A percentile compares a stretch with the other conserved stretches of the same genome.
phyloP scores from a whole-genome alignment of 2,888 invertebrate genomes.

The Euspilapteryx auroguttella region DNA sequence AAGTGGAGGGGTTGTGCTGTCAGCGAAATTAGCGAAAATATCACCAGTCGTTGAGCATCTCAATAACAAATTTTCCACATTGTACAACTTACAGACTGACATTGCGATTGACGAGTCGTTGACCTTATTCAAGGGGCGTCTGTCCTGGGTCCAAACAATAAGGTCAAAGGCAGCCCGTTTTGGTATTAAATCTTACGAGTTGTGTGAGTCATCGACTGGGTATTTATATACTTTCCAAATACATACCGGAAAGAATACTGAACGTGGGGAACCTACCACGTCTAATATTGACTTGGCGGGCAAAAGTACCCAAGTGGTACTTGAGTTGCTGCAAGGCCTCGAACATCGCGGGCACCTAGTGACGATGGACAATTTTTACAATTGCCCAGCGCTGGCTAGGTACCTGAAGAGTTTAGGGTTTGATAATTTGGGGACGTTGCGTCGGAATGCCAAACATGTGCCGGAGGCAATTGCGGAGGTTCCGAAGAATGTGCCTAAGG shows the following conservation, averaged over 20 bases:
- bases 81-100: constrained; percentile 4
- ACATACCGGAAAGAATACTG: constrained; percentile 7
- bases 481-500: constrained; percentile 6
- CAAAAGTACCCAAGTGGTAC: constrained; percentile 8
- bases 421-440: constrained; percentile 12
- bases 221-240: constrained; percentile 9
- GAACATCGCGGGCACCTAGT: constrained; percentile 6
- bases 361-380: constrained; percentile 10
- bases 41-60: constrained; percentile 1
- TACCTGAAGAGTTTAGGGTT: constrained; percentile 10
- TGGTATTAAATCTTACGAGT: constrained; percentile 11
- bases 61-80: not conserved
- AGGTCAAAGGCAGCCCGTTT: constrained; percentile 9
- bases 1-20: constrained; percentile 4
- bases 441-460: constrained; percentile 9
- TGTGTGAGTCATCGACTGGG: constrained; percentile 10
- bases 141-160: constrained; percentile 10
- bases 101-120: constrained; percentile 11
- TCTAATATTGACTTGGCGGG: constrained; percentile 6
- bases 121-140: constrained; percentile 10
- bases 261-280: constrained; percentile 1
- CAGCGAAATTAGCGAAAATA: constrained; percentile 8
- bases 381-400: constrained; percentile 10
- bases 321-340: constrained; percentile 2
- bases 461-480: constrained; percentile 8